Conservation (phyloP, 2,113 vertebrate genomes). For the Eleginops maclovinus region DNA sequence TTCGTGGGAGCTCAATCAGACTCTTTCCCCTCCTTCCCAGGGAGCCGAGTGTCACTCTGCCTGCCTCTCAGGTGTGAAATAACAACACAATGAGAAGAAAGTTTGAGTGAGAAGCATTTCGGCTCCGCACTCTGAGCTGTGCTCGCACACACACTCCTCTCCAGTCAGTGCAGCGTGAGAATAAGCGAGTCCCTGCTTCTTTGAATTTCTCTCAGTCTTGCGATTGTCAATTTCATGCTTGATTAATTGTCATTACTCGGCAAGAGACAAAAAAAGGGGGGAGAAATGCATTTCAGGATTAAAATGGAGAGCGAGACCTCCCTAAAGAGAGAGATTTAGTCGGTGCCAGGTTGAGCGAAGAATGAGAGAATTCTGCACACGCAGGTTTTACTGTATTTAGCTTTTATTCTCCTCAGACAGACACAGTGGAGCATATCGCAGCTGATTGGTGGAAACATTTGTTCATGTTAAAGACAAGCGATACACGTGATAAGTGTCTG, state of each 20-base stretch:
- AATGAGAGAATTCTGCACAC: slow-evolving; percentile 36
- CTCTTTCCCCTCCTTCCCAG: slow-evolving; percentile 17
- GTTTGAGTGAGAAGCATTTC: slow-evolving; percentile 55
- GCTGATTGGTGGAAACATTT: slow-evolving; percentile 26
- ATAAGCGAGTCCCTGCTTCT: slow-evolving; percentile 64
- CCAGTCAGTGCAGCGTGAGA: slow-evolving; percentile 56
- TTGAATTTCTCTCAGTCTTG: slow-evolving; percentile 78
- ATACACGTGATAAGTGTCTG: slow-evolving; percentile 34
- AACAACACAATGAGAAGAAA: slow-evolving; percentile 63
- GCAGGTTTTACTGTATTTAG: slow-evolving; percentile 38
- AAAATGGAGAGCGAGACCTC: slow-evolving; percentile 74
- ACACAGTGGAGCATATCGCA: not conserved
- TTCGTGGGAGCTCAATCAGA: slow-evolving; percentile 66
- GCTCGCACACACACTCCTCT: slow-evolving; percentile 35
- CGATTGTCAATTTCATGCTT: slow-evolving; percentile 88
- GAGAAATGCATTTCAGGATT: slow-evolving; percentile 75
- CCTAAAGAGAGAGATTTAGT: slow-evolving; percentile 68
- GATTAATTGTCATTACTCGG: slow-evolving; percentile 84
- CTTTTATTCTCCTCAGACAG: slow-evolving; percentile 29
- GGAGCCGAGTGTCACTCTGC: slow-evolving; percentile 47
- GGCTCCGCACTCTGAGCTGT: slow-evolving; percentile 16
- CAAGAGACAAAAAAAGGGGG: slow-evolving; percentile 68
- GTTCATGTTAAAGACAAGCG: not conserved
- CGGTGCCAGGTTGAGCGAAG: slow-evolving; percentile 35
- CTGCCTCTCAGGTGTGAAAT: slow-evolving; percentile 72